phyloP scores from a whole-genome alignment of 1,140 invertebrate species.

The Drosophila rufa region DNA sequence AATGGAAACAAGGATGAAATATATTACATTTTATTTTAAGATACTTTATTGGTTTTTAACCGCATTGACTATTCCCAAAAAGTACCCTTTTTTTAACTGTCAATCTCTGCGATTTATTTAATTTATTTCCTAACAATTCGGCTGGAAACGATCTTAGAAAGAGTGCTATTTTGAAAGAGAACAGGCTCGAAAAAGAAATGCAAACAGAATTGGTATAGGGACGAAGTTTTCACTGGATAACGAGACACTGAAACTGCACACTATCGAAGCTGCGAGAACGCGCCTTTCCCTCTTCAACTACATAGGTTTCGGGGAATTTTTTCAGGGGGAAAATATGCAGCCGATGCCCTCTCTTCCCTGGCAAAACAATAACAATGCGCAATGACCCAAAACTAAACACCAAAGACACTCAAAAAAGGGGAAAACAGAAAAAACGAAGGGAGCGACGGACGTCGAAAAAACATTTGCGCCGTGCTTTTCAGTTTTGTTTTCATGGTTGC shows the following conservation, averaged over 20 bases:
- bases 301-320: slow-evolving; percentile 23
- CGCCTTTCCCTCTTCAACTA: slow-evolving; percentile 6
- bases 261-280: slow-evolving; percentile 26
- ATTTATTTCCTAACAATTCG: not conserved
- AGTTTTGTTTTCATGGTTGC: slow-evolving; percentile 55
- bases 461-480: slow-evolving; percentile 60
- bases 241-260: slow-evolving; percentile 37
- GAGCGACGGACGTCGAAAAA: slow-evolving; percentile 57
- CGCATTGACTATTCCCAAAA: no score
- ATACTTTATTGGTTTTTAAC: no score
- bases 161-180: slow-evolving; percentile 18
- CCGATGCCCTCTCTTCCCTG: slow-evolving; percentile 39
- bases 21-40: not conserved
- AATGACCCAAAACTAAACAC: slow-evolving; percentile 83
- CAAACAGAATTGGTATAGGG: slow-evolving; percentile 25
- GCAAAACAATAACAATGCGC: slow-evolving; percentile 79
- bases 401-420: slow-evolving; percentile 36
- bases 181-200: slow-evolving; percentile 37
- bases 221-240: slow-evolving; percentile 54
- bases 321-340: slow-evolving; percentile 63
- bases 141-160: not conserved
- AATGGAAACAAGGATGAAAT: no score
- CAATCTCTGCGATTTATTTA: no score
- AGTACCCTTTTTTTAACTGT: no score
- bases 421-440: slow-evolving; percentile 13